Evolutionary conservation across 2,888 invertebrate genomes (phyloP), one percentile per base, ranked within the genome.

Genomic region (Tuta absoluta): DNA sequence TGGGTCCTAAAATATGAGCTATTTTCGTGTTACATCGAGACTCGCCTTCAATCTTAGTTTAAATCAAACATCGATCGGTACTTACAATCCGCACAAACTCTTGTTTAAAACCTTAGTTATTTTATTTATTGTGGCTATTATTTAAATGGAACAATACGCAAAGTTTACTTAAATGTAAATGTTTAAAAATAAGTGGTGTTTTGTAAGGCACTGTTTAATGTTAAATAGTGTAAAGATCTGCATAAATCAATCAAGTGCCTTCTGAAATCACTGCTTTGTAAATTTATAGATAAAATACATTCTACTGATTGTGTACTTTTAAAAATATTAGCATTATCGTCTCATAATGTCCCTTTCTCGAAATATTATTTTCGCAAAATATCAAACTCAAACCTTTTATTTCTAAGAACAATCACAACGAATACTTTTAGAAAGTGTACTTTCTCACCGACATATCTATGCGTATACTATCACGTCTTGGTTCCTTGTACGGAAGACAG

Each of bases 141-240:
- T 79, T 84, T 81, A 81, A 79, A 76, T 81, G 77, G 69, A 75
- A 79, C 74, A 75, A 67, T 67, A 75, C 76, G 88, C 89, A 82
- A 84, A 82, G 85, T 83, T 89, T 89, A 91, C 89, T 89, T 90
- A 90, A 89, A 63, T 65, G 66, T 61, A 67, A 65, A 33, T 33
- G 33, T 33, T 33, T 33, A 33, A 33, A 62, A 62, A 53, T 38
- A 14, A 41, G 41, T 49, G 19, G 48, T 45, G 24, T 63, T 59
- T 62, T 28, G n/a, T 37, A 23, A 56, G 63, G 65, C 69, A 66
- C 61, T 19, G n/a, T n/a, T n/a, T n/a, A 8, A 28, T 33, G 11
- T 51, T 51, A 2, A 17, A 37, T 45, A 53, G 21, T 51, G n/a
- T 64, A 28, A 62, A 75, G 78, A 77, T 77, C 80, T 79, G 79